Base-by-base conservation (phyloP, 2,797 vertebrate genomes). In the Protonibea diacanthus region DNA sequence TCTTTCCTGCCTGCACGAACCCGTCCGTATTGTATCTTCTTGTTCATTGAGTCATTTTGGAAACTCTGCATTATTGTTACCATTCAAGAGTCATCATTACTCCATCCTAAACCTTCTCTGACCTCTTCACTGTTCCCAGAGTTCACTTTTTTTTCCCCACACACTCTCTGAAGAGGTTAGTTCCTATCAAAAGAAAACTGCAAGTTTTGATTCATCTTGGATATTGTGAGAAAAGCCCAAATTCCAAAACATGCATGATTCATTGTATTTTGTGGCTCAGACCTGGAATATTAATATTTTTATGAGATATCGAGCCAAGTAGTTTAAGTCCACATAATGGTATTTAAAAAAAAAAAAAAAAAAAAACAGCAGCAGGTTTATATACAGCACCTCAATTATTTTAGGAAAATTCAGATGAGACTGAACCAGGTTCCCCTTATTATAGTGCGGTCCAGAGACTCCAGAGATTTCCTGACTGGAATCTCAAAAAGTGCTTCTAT, bases 401-500 rank as follows among this genome's bases (percentile, higher is more conserved):
- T 88, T 77, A 72, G 82, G 60, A 82, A 81, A 81, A 88, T 85
- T 81, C 76, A 71, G 62, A 76, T 66, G 65, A 81, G 61, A 75
- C 63, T 68, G 74, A 83, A 87, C 82, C 74, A 69, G 81, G 72
- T 81, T 70, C 78, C 27, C 42, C 71, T 89, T 86, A 76, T 87
- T 90, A 84, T 74, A 62, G 69, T 33, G 38, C 23, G 0, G 89
- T 90, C 86, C 83, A 79, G 87, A 86, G 81, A 91, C 82, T 61
- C 81, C 33, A 33, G 33, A 33, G 33, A 8, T 85, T 83, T 80
- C 88, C 90, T 91, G 86, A 90, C 90, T 88, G 71, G 85, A 93
- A 92, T 92, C 89, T 93, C 73, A 88, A 91, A 92, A 89, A 86
- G 89, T 91, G 82, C 87, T 91, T 91, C 90, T 93, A 88, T 92